A percentile compares a stretch with the other conserved stretches of the same genome.
These are phyloP conservation scores for Reticulitermes speratus DNA, from an alignment of 1,140 invertebrate species.

Conservation along the genomic window DNA sequence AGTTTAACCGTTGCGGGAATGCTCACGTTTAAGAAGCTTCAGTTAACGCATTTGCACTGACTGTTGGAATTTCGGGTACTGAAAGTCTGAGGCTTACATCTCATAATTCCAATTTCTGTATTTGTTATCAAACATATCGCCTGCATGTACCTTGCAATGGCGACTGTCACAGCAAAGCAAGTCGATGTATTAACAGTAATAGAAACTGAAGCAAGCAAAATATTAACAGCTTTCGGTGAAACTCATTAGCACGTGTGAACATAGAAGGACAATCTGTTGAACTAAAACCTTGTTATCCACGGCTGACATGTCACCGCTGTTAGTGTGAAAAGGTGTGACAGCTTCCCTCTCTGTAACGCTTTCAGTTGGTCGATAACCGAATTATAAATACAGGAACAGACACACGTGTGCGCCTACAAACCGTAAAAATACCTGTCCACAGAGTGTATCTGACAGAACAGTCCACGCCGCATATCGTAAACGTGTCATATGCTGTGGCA, in stretches of 20 bases:
- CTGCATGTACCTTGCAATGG: too few species aligned
- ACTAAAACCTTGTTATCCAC: neutral
- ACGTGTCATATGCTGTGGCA: neutral
- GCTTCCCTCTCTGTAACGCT: neutral
- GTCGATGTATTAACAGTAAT: neutral
- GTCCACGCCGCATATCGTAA: too few species aligned
- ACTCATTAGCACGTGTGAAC: neutral
- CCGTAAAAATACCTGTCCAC: neutral
- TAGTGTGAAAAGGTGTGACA: neutral
- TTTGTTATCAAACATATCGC: too few species aligned
- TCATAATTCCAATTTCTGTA: too few species aligned
- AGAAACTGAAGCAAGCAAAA: neutral
- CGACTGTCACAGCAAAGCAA: too few species aligned
- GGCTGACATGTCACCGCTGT: neutral
- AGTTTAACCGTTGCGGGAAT: too few species aligned
- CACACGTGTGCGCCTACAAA: neutral
- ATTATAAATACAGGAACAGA: neutral
- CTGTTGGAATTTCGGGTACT: too few species aligned
- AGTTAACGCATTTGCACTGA: too few species aligned
- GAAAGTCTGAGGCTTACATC: too few species aligned
- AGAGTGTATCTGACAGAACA: neutral
- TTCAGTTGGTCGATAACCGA: neutral
- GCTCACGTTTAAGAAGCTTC: too few species aligned
- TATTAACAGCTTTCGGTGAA: neutral
- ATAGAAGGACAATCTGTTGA: neutral